Percentiles rank a stretch among this genome's conserved stretches.
Evolutionary conservation across 2,113 vertebrate genomes (phyloP).

Genomic region (Mormoops blainvillei): DNA sequence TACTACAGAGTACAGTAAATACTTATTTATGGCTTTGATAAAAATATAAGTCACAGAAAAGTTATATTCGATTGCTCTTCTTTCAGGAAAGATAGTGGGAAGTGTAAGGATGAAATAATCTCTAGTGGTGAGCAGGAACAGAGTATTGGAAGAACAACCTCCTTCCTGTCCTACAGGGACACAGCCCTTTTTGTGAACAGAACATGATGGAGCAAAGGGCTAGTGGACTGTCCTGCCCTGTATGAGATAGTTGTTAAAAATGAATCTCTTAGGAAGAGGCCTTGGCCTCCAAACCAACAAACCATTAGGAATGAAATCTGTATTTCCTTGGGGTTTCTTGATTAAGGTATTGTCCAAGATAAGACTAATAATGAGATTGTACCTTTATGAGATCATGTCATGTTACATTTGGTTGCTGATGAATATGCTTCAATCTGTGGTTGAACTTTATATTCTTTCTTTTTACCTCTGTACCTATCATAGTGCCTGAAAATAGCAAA

Average conservation of each 20-base stretch:
- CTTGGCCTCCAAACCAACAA: constrained; percentile 4
- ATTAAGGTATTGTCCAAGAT: not conserved
- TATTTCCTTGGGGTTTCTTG: not conserved
- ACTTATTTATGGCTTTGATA: not conserved
- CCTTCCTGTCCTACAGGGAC: not conserved
- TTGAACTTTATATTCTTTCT: not conserved
- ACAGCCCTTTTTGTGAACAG: not conserved
- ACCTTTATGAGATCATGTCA: not conserved
- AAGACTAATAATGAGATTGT: not conserved
- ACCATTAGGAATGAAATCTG: not conserved
- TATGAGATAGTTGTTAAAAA: not conserved
- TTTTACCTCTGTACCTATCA: not conserved
- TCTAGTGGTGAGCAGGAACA: not conserved
- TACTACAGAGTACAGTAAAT: not conserved
- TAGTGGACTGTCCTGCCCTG: not conserved
- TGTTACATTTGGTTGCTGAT: not conserved
- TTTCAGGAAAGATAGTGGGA: not conserved
- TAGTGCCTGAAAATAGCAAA: not conserved
- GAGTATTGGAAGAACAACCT: not conserved
- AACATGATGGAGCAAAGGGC: not conserved
- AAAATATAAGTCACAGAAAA: not conserved
- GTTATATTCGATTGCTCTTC: not conserved
- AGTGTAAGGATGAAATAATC: not conserved
- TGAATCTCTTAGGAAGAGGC: not conserved
- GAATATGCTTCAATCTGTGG: not conserved